phyloP scores from a whole-genome alignment of 2,888 invertebrate genomes.

The Synanthedon formicaeformis region DNA sequence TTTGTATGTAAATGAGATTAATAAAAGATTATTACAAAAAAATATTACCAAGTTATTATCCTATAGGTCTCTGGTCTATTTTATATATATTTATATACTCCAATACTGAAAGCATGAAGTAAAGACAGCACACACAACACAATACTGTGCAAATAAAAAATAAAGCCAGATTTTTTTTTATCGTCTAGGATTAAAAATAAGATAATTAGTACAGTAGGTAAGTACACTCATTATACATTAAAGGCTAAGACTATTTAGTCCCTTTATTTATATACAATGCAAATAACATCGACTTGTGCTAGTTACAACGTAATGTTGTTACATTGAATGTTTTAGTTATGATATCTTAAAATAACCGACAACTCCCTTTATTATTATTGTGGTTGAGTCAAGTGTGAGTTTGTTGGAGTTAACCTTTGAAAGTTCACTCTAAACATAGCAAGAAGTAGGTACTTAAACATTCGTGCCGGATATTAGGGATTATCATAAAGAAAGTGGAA shows the following conservation, averaged over 20 bases:
- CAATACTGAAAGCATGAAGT: no score
- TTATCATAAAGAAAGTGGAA: slow-evolving; percentile 67
- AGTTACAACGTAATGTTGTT: slow-evolving; percentile 5
- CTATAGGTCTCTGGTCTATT: no score
- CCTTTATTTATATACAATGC: slow-evolving; percentile 3
- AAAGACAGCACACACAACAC: no score
- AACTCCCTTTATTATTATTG: no score
- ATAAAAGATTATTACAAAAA: slow-evolving; percentile 14
- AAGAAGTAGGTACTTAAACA: slow-evolving; percentile 18
- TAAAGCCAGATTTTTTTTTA: no score
- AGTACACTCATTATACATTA: no score
- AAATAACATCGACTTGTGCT: neutral
- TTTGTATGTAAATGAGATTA: slow-evolving; percentile 56
- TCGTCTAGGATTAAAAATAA: no score
- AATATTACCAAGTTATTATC: neutral
- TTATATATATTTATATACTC: no score
- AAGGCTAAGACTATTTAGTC: no score
- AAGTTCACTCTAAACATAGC: slow-evolving; percentile 47
- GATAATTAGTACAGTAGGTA: no score
- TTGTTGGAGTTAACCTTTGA: slow-evolving; percentile 26
- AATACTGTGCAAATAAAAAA: no score
- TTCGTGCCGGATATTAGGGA: slow-evolving; percentile 65
- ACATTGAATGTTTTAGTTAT: slow-evolving; percentile 3
- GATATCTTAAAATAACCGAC: no score
- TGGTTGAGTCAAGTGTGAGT: slow-evolving; percentile 2